A percentile compares a stretch with the other conserved stretches of the same genome.
phyloP scores from a whole-genome alignment of 2,888 invertebrate genomes.

The Nudaria mundana region DNA sequence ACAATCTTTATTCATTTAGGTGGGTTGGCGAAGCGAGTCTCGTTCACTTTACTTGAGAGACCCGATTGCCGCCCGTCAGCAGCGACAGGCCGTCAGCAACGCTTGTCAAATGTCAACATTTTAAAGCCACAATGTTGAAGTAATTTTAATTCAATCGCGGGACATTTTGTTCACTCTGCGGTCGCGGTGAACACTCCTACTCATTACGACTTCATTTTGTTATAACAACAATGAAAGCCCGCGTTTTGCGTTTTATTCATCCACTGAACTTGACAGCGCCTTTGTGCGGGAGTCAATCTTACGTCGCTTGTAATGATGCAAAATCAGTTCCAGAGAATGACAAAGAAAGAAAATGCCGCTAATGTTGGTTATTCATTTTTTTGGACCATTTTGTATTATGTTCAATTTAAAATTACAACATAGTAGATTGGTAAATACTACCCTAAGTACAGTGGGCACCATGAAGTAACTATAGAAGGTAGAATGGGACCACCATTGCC shows the following conservation, averaged over 20 bases:
- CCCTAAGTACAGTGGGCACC: no score
- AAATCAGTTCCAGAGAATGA: constrained; percentile 70
- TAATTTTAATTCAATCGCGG: constrained; percentile 75
- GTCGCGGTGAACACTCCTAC: constrained; percentile 44
- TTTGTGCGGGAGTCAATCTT: constrained; percentile 75
- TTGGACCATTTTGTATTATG: constrained; percentile 35
- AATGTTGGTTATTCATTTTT: constrained; percentile 63
- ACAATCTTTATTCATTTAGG: constrained; percentile 25
- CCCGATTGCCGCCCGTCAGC: constrained; percentile 28
- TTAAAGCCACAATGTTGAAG: constrained; percentile 67
- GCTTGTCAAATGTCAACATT: constrained; percentile 73
- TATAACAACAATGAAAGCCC: constrained; percentile 68
- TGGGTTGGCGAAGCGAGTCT: constrained; percentile 10
- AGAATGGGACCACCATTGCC: no score
- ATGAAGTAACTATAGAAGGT: no score
- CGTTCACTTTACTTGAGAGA: constrained; percentile 11
- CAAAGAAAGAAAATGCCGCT: constrained; percentile 69
- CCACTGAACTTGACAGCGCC: constrained; percentile 60
- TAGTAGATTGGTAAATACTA: no score
- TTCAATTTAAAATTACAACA: constrained; percentile 14
- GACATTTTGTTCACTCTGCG: constrained; percentile 54
- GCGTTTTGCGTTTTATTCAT: constrained; percentile 58
- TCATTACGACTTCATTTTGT: constrained; percentile 79
- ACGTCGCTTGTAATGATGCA: constrained; percentile 66
- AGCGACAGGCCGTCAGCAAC: constrained; percentile 67